Evolutionary conservation across 2,797 vertebrate genomes (phyloP).

Genomic region (Myotis planiceps): DNA sequence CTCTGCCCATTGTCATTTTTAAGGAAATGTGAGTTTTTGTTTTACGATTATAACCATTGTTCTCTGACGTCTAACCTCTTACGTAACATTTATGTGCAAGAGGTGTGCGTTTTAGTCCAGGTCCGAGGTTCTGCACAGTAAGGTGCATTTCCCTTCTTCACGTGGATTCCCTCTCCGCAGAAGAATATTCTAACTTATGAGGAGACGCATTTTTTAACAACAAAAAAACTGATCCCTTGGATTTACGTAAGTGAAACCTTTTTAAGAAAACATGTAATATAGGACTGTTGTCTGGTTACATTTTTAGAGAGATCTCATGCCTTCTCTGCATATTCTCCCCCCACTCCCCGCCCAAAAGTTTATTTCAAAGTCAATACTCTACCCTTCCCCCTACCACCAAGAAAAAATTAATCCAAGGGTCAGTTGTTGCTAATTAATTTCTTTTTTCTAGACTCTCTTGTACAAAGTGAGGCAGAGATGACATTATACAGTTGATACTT

Average conservation of each 20-base stretch:
- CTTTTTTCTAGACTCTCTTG: neutral
- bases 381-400: too few species aligned
- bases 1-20: fast-evolving
- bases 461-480: neutral
- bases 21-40: neutral
- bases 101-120: too few species aligned
- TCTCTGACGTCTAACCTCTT: neutral
- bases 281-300: neutral
- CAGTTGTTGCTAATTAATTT: too few species aligned
- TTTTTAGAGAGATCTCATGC: neutral
- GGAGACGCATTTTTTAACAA: neutral
- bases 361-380: neutral
- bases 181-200: neutral
- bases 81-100: fast-evolving
- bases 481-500: fast-evolving
- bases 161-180: neutral
- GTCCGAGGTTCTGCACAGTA: neutral
- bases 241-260: neutral
- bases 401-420: neutral
- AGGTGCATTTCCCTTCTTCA: neutral
- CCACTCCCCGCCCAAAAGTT: neutral
- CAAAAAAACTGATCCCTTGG: neutral
- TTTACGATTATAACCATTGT: fast-evolving
- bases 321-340: neutral
- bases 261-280: fast-evolving